Conservation (phyloP, 2,113 vertebrate genomes). For the Oenanthe melanoleuca region DNA sequence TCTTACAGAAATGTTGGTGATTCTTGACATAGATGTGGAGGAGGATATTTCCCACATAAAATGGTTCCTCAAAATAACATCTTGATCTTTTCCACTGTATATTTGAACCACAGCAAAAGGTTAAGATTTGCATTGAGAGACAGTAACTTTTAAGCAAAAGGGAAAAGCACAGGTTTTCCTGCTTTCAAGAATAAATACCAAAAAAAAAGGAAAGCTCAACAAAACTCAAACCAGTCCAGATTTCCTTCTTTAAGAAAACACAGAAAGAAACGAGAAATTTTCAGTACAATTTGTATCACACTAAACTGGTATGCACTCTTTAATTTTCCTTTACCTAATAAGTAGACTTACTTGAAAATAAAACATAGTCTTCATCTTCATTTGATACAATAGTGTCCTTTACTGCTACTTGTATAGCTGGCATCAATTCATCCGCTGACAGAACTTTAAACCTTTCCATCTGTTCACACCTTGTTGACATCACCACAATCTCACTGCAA, state of each 20-base stretch:
- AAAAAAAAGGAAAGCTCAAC: accelerated
- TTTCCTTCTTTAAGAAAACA: not conserved
- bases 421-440: not conserved
- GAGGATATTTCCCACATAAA: not conserved
- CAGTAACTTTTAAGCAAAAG: not conserved
- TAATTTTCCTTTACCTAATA: not conserved
- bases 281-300: not conserved
- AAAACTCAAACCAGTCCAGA: not conserved
- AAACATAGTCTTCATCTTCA: not conserved
- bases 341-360: not conserved
- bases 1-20: not conserved
- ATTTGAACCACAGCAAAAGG: not conserved
- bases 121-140: not conserved
- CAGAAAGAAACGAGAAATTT: not conserved
- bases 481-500: not conserved
- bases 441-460: not conserved
- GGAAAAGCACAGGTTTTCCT: not conserved
- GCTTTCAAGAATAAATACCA: not conserved
- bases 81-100: not conserved
- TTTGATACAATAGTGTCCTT: not conserved
- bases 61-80: not conserved
- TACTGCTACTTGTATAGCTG: not conserved
- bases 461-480: not conserved
- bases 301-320: not conserved
- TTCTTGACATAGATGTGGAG: not conserved